A percentile compares a stretch with the other conserved stretches of the same genome.
phyloP scores from a whole-genome alignment of 2,888 invertebrate genomes.

The Bombylius discolor region DNA sequence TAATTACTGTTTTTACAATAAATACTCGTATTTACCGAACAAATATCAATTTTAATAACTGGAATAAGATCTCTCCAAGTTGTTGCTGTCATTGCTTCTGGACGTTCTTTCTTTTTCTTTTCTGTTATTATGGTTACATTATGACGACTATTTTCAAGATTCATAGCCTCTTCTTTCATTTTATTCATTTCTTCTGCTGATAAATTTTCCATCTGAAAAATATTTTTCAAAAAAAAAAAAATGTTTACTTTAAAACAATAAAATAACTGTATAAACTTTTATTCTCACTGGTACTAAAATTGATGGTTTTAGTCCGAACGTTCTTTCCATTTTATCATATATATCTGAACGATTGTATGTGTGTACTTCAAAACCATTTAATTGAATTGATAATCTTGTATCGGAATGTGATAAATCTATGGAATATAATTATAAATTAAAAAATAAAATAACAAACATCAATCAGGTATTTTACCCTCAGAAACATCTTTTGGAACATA shows the following conservation, averaged over 20 bases:
- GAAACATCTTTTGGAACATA: constrained; percentile 90
- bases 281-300: constrained; percentile 45
- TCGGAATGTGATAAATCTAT: constrained; percentile 90
- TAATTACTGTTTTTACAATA: too few relatives aligned
- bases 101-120: constrained; percentile 41
- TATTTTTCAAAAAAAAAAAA: background rate
- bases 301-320: constrained; percentile 70
- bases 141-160: constrained; percentile 47
- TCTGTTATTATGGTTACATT: constrained; percentile 32
- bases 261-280: background rate
- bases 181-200: constrained; percentile 41
- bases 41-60: constrained; percentile 88
- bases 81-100: constrained; percentile 72
- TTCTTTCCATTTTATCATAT: constrained; percentile 74
- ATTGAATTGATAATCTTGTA: constrained; percentile 75
- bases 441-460: constrained; percentile 10
- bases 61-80: constrained; percentile 95
- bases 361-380: constrained; percentile 91
- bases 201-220: constrained; percentile 40
- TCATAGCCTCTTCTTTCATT: constrained; percentile 45
- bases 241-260: background rate
- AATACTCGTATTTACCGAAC: constrained; percentile 45
- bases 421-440: constrained; percentile 18
- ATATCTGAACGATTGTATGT: constrained; percentile 84
- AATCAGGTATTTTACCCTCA: constrained; percentile 52